Conservation (phyloP, 1,140 invertebrate genomes). For the Penaeus vannamei region DNA sequence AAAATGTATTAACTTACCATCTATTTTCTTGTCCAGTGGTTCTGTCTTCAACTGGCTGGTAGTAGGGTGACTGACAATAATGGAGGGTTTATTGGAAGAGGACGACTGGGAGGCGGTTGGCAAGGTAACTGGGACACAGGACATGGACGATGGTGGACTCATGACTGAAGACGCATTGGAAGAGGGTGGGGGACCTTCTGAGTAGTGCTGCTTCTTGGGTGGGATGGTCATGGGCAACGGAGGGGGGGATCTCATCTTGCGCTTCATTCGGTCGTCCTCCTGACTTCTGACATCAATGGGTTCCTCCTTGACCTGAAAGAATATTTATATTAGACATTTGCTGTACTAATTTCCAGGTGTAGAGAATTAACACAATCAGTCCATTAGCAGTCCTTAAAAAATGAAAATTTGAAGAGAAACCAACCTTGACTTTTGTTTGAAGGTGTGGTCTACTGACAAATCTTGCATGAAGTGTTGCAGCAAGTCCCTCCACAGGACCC, state of each 20-base stretch:
- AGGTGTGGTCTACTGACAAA: constrained; percentile 72
- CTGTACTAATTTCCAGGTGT: neutral
- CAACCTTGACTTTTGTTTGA: constrained; percentile 36
- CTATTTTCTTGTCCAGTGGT: constrained; percentile 41
- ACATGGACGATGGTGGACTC: constrained; percentile 30
- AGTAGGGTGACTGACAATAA: constrained; percentile 34
- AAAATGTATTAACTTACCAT: constrained; percentile 32
- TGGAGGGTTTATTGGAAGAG: constrained; percentile 32
- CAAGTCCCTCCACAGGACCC: constrained; percentile 78
- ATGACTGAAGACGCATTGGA: constrained; percentile 45
- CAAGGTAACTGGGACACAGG: neutral
- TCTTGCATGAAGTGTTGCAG: constrained; percentile 85
- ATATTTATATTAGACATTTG: neutral
- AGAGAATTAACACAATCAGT: neutral
- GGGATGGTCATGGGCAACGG: constrained; percentile 50
- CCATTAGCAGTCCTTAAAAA: neutral
- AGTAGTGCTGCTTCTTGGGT: constrained; percentile 61
- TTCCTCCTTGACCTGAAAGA: constrained; percentile 60
- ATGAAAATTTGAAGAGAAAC: neutral
- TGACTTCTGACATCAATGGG: constrained; percentile 34
- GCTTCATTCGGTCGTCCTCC: constrained; percentile 59
- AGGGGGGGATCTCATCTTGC: constrained; percentile 60
- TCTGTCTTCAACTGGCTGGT: constrained; percentile 45
- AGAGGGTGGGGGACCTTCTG: constrained; percentile 23
- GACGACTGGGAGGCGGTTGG: constrained; percentile 31